Evolutionary conservation across 2,888 invertebrate species (phyloP), one percentile per base, ranked within the genome.

Genomic region (Drosophila subsilvestris): DNA sequence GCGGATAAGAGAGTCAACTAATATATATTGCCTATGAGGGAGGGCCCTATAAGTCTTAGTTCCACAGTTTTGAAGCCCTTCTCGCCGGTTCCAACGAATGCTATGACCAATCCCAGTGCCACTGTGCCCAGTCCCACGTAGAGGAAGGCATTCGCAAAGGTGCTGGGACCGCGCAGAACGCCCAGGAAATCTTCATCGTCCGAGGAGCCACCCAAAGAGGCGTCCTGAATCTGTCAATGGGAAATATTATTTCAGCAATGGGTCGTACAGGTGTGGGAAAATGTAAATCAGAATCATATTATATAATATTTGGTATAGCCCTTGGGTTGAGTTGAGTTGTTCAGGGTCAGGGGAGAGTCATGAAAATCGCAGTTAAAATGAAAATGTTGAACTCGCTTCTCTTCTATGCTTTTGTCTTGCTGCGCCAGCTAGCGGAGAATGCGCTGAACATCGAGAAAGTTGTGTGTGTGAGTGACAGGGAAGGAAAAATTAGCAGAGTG

Each of bases 21-120:
- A 6, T 25, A 6, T 20, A n/a, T 71, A 75, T 85, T 83, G 91
- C 94, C 93, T 91, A 96, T 95, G 87, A 96, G 94, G 74, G 96
- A 95, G 74, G 97, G 97, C 75, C 97, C 97, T 92, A 97, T 96
- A 89, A 97, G 94, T 86, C 97, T 95, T 83, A 97, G 93, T 91
- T 97, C 97, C 76, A 96, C 95, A 78, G 97, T 97, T 93, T 95
- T 96, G 94, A 96, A 97, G 93, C 95, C 95, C 93, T 97, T 97
- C 93, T 97, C 97, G 89, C 97, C 97, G 78, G 97, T 96, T 84
- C 97, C 97, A 78, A 97, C 97, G 93, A 97, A 97, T 91, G 96
- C 96, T 87, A 97, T 96, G 86, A 97, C 96, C 88, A 97, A 94
- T 63, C 97, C 97, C 80, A 97, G 93, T 25, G 97, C 96, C 71